Evolutionary conservation across 2,888 invertebrate genomes (phyloP).

Genomic region (Eristalis pertinax): DNA sequence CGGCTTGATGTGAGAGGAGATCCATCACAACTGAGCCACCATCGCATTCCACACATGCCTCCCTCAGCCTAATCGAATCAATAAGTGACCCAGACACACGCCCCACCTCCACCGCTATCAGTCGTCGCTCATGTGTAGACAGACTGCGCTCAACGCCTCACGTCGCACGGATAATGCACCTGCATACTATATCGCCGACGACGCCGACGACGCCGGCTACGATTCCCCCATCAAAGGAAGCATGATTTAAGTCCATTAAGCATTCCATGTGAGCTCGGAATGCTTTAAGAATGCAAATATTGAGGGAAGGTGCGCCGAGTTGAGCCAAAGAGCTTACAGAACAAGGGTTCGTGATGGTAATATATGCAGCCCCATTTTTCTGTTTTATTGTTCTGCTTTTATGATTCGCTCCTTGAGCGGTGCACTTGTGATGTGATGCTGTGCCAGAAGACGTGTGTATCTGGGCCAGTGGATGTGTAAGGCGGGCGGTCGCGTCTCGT

Average conservation of each 20-base stretch:
- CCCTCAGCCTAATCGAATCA: background rate
- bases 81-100: background rate
- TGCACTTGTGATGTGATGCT: slow-evolving; percentile 8
- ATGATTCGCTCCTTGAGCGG: slow-evolving; percentile 37
- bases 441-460: background rate
- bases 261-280: background rate
- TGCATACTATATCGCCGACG: background rate
- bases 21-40: background rate
- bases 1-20: background rate
- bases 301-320: background rate
- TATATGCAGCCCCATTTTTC: background rate
- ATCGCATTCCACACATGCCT: too few relatives aligned
- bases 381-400: slow-evolving; percentile 59
- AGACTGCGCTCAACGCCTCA: background rate
- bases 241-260: background rate
- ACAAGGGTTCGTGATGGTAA: background rate
- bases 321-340: background rate
- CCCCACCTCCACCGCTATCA: background rate
- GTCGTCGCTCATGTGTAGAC: background rate
- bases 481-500: background rate
- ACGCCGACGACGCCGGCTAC: too few relatives aligned
- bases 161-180: background rate
- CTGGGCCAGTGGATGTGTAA: background rate
- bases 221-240: background rate
- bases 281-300: background rate